Percentiles rank a stretch among this genome's conserved stretches.
These are phyloP conservation scores for Vanessa cardui DNA, from an alignment of 2,888 invertebrate species.

Conservation along the genomic window DNA sequence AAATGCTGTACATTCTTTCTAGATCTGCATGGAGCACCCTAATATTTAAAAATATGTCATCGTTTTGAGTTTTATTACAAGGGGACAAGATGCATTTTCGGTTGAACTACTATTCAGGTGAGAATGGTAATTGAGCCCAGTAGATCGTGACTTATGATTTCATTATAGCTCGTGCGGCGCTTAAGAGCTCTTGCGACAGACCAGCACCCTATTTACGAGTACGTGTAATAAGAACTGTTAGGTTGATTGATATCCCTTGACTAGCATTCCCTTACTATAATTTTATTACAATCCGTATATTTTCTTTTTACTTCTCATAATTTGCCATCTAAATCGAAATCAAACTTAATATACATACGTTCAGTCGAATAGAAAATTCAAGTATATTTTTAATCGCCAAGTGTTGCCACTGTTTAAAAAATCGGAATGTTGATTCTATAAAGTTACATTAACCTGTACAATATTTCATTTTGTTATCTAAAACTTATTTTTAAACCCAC, in stretches of 20 bases:
- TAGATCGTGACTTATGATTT: conserved; percentile 70
- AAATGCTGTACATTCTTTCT: conserved; percentile 42
- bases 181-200: conserved; percentile 46
- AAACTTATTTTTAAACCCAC: too few species aligned
- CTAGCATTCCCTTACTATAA: too few species aligned
- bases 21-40: conserved; percentile 36
- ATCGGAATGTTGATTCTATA: too few species aligned
- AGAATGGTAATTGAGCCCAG: conserved; percentile 46
- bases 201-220: conserved; percentile 36
- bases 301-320: too few species aligned
- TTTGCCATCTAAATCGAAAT: too few species aligned
- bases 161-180: conserved; percentile 62
- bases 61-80: conserved; percentile 13
- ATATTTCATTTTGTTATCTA: too few species aligned
- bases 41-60: conserved; percentile 12
- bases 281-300: too few species aligned
- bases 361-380: too few species aligned
- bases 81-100: conserved; percentile 25
- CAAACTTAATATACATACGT: too few species aligned
- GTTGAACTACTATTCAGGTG: conserved; percentile 26
- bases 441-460: too few species aligned
- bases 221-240: conserved; percentile 13
- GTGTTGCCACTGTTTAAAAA: too few species aligned
- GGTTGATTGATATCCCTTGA: not conserved
- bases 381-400: too few species aligned